A percentile compares a stretch with the other conserved stretches of the same genome.
These are phyloP conservation scores for Phrynocephalus guinanensis DNA, from an alignment of 2,797 vertebrate genomes.

Conservation along the genomic window DNA sequence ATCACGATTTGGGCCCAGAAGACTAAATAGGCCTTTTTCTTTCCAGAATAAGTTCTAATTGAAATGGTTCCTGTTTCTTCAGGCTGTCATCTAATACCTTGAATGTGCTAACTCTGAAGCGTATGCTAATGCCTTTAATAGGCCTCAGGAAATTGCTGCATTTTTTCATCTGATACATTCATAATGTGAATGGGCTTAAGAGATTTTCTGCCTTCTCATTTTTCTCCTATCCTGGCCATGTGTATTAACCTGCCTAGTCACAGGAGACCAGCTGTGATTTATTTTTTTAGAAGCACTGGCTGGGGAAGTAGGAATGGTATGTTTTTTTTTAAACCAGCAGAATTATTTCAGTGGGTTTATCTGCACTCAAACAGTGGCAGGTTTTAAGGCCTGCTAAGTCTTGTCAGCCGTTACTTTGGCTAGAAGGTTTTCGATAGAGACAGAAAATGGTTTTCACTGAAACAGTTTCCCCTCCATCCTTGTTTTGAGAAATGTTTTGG, in stretches of 20 bases:
- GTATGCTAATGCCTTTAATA: constrained; percentile 23
- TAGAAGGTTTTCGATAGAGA: neutral
- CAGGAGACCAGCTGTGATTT: constrained; percentile 33
- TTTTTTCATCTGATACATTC: constrained; percentile 45
- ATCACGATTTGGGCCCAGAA: constrained; percentile 2
- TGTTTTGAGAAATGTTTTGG: neutral
- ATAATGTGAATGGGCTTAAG: constrained; percentile 34
- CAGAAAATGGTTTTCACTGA: neutral
- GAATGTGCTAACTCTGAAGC: constrained; percentile 22
- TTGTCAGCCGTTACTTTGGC: neutral
- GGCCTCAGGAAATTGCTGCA: constrained; percentile 39
- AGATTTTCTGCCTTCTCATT: constrained; percentile 47
- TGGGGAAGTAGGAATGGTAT: neutral
- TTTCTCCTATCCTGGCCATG: constrained; percentile 19
- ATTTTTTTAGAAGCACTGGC: neutral
- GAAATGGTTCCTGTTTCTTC: constrained; percentile 32
- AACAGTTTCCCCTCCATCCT: neutral
- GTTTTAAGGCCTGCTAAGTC: neutral
- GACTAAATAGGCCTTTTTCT: constrained; percentile 30
- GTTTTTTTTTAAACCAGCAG: constrained; percentile 33
- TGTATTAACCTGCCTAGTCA: constrained; percentile 29
- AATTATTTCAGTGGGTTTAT: neutral
- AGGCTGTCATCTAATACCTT: constrained; percentile 32
- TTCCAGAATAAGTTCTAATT: constrained; percentile 23
- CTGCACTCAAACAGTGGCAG: neutral